Evolutionary conservation across 1,140 invertebrate genomes (phyloP), one percentile per base, ranked within the genome.

Genomic region (Platyscapa corneri): DNA sequence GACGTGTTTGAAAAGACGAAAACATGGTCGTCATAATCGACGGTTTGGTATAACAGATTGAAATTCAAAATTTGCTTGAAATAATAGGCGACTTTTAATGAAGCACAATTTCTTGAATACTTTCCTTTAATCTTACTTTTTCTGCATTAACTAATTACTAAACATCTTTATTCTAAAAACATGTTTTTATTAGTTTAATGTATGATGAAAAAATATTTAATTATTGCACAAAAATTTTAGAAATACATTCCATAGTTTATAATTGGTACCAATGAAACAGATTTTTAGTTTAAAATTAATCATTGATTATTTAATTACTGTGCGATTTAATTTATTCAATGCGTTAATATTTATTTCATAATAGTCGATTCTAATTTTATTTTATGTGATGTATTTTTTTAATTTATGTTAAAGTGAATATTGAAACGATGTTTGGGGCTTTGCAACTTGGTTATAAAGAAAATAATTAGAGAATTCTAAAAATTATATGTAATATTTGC

Each of bases 1-100:
- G 39, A 91, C 90, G 12, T 92, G 91, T 53, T 88, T 82, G 56
- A 91, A 90, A 72, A 89, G 88, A 86, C 88, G 90, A 79, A 88
- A 88, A 85, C 91, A 91, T 64, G 75, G 86, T 34, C 91, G 90
- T 42, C 90, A 91, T n/a, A 90, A 90, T 76, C 89, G 86, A 60
- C 88, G 89, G 30, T 88, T 90, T 23, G 34, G 65, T n/a, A 60
- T 23, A 27, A n/a, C 34, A 42, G 78, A 81, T 81, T 85, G 70
- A 85, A n/a, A 75, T n/a, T 78, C 34, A 10, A 20, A 34, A 77
- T 34, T 2, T 34, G n/a, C 8, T 6, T 8, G 10, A 75, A 49
- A 49, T 12, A n/a, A 14, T 20, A 8, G 1, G 0, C 42, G n/a
- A 30, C 1, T 49, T 20, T 23, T 27, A n/a, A 75, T 1, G 42